phyloP scores from a whole-genome alignment of 2,797 vertebrate species.

The Hippoglossus hippoglossus region DNA sequence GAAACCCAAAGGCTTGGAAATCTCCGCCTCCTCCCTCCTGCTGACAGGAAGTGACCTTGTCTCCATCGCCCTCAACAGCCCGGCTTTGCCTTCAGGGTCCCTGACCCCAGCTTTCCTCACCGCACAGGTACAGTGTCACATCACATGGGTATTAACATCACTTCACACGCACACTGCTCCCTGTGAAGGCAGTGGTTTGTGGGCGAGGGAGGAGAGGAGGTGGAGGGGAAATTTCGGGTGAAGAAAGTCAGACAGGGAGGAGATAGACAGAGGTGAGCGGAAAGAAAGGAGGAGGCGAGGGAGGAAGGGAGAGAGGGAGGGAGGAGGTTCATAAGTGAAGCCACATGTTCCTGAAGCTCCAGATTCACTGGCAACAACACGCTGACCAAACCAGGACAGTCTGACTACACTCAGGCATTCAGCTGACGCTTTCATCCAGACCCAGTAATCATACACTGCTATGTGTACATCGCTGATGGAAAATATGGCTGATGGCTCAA shows the following conservation, averaged over 20 bases:
- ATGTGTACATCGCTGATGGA: conserved; percentile 26
- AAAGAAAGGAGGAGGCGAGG: conserved; percentile 54
- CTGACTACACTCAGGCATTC: conserved; percentile 57
- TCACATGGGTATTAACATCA: neutral
- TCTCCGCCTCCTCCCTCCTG: conserved; percentile 88
- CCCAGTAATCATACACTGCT: conserved; percentile 45
- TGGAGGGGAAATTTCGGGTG: conserved; percentile 18
- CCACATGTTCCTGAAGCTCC: conserved; percentile 82
- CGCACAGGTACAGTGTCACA: conserved; percentile 85
- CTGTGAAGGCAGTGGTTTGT: neutral
- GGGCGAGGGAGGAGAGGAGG: conserved; percentile 6
- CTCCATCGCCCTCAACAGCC: conserved; percentile 94
- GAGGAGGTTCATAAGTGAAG: conserved; percentile 82
- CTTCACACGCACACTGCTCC: conserved; percentile 42
- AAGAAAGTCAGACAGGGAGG: conserved; percentile 59
- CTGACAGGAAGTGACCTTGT: conserved; percentile 90
- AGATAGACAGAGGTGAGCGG: conserved; percentile 66
- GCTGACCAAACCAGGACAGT: conserved; percentile 69
- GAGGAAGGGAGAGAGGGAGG: conserved; percentile 38
- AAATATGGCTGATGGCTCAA: conserved; percentile 26
- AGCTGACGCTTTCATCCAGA: conserved; percentile 36
- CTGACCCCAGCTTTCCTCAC: conserved; percentile 93
- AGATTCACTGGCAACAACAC: conserved; percentile 69
- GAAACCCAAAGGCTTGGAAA: conserved; percentile 93
- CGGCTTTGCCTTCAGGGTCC: conserved; percentile 92